Evolutionary conservation across 92 coral and sea anemone genomes (phyloP), one percentile per base, ranked within the genome.

Genomic region (Chrysogorgia sp.): DNA sequence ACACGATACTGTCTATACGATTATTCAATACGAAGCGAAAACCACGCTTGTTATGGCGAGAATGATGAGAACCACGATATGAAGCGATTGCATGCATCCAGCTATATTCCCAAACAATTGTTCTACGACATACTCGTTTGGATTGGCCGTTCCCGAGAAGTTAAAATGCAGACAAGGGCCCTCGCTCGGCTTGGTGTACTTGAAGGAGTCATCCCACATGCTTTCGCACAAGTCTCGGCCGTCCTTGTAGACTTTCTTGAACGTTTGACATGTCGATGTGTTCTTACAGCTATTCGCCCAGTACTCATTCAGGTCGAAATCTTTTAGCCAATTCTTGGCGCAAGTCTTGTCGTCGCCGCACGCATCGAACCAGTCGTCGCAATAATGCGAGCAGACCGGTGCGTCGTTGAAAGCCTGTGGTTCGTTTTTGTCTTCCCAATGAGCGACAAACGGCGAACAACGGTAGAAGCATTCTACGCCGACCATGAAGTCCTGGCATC

Each of bases 321-420:
- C 91, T 8, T 43, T 61, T 2, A 72, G 0, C 91, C 91, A 87
- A 58, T 83, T 72, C 10, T 66, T 77, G 13, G 88, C 85, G 45
- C 91, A 87, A 19, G 85, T 83, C 5, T 55, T 33, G 43, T 87
- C 88, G 21, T 83, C 82, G 40, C 72, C 83, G 32, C 91, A 87
- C 30, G 91, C 88, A 4, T 87, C 91, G 77, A 77, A 83, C 91
- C 91, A 87, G 23, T 28, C 63, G 34, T 87, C 82, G 50, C 91
- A 87, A 67, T 77, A 83, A 57, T 49, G 32, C 6, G 91, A 76
- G 75, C 88, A 87, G 2, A 86, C 64, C 0, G 86, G 90, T 13
- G 83, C 90, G 0, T 67, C 40, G 22, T 31, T 35, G 40, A 87
- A 71, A 10, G 84, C 81, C 0, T 43, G 15, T 1, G 56, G 34